Evolutionary conservation across 2,888 invertebrate genomes (phyloP).

Genomic region (Tenthredo livida): DNA sequence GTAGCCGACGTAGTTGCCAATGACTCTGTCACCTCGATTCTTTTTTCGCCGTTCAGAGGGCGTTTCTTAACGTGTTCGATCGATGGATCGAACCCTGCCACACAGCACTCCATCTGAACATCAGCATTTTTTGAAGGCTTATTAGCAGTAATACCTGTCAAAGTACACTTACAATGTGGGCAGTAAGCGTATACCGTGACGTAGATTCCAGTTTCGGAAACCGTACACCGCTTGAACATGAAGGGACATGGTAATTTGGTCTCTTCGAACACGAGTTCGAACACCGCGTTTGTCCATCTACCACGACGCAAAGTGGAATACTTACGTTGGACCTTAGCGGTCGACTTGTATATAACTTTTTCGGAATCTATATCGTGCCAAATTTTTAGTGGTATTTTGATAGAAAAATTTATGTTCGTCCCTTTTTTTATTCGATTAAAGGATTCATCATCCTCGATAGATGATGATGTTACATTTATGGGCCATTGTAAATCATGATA

Average conservation of each 20-base stretch:
- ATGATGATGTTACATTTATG: background rate
- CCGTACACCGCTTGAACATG: background rate
- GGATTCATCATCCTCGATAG: conserved; percentile 7
- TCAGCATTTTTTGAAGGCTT: background rate
- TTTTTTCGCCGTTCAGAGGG: background rate
- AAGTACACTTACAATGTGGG: background rate
- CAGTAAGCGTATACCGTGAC: background rate
- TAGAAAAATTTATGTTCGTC: background rate
- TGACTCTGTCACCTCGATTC: conserved; percentile 19
- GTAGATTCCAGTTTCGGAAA: background rate
- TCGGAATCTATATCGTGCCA: background rate
- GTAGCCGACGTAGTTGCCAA: background rate
- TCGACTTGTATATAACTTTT: conserved; percentile 8
- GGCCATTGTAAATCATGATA: background rate
- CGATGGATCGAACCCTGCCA: background rate
- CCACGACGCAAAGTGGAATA: background rate
- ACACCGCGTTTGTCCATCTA: background rate
- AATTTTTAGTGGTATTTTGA: background rate
- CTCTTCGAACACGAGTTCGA: background rate
- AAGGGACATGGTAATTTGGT: conserved; percentile 12
- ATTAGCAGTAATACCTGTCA: background rate
- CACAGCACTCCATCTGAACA: conserved; percentile 13
- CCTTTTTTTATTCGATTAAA: background rate
- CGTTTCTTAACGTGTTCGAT: background rate
- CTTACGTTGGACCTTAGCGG: background rate